These are phyloP conservation scores for Callipepla squamata DNA, from an alignment of 2,113 vertebrate species.

Conservation along the genomic window DNA sequence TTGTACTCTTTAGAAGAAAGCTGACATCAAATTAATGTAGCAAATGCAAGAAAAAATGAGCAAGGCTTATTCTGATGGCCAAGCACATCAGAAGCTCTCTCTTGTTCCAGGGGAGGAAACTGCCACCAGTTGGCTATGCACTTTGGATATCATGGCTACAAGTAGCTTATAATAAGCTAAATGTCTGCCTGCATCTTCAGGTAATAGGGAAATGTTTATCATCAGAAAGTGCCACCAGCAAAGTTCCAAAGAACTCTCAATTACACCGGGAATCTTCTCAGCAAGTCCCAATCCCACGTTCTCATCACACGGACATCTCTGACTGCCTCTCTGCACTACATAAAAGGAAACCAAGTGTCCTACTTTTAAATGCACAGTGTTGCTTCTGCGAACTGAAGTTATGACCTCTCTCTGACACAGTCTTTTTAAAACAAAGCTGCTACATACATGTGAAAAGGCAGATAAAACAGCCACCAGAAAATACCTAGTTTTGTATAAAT, in stretches of 20 bases:
- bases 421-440: conserved; percentile 26
- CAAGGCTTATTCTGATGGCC: background rate
- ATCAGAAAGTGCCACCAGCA: background rate
- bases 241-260: background rate
- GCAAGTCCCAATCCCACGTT: background rate
- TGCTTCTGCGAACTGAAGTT: background rate
- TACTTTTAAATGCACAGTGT: background rate
- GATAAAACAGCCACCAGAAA: background rate
- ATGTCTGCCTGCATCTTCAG: background rate
- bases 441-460: conserved; percentile 9
- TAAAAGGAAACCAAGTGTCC: background rate
- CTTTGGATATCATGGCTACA: background rate
- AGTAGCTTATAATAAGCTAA: background rate
- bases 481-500: background rate
- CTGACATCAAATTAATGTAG: conserved; percentile 35
- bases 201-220: background rate
- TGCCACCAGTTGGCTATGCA: background rate
- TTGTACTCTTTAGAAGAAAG: conserved; percentile 52
- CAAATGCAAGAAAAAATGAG: conserved; percentile 29
- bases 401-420: conserved; percentile 4
- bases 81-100: background rate
- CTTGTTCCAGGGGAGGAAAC: background rate
- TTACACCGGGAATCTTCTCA: background rate
- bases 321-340: background rate
- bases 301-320: background rate